Evolutionary conservation across 2,113 vertebrate species (phyloP).

Genomic region (Callipepla californica): DNA sequence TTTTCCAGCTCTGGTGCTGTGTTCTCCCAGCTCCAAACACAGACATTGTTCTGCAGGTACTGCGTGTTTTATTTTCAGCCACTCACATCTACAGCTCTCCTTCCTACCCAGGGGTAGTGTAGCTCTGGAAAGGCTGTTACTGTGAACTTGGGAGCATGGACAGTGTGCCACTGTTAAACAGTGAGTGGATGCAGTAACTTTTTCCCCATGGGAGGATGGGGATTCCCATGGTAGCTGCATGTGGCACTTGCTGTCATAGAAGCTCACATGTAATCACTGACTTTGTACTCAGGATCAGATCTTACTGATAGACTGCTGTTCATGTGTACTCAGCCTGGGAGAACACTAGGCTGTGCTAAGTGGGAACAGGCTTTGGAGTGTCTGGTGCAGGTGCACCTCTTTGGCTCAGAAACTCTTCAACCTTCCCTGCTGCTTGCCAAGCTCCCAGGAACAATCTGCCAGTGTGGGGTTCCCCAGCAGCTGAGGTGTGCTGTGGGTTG

Average conservation of each 20-base stretch:
- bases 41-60: background rate
- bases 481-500: accelerated
- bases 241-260: background rate
- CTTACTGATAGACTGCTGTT: background rate
- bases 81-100: background rate
- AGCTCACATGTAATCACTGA: background rate
- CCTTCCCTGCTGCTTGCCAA: background rate
- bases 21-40: background rate
- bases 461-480: background rate
- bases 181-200: background rate
- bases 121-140: background rate
- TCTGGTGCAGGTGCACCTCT: accelerated
- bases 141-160: background rate
- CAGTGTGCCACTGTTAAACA: background rate
- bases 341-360: accelerated
- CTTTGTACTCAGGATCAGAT: accelerated
- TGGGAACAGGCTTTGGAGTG: accelerated
- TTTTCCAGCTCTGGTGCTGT: background rate
- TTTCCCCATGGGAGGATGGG: background rate
- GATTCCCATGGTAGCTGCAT: background rate
- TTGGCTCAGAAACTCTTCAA: accelerated
- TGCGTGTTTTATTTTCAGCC: background rate
- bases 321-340: background rate
- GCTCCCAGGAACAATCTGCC: accelerated
- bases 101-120: background rate